Percentiles rank a stretch among this genome's conserved stretches.
Conservation (phyloP, 64 coral and sea anemone genomes). For the Pachyseris speciosa region DNA sequence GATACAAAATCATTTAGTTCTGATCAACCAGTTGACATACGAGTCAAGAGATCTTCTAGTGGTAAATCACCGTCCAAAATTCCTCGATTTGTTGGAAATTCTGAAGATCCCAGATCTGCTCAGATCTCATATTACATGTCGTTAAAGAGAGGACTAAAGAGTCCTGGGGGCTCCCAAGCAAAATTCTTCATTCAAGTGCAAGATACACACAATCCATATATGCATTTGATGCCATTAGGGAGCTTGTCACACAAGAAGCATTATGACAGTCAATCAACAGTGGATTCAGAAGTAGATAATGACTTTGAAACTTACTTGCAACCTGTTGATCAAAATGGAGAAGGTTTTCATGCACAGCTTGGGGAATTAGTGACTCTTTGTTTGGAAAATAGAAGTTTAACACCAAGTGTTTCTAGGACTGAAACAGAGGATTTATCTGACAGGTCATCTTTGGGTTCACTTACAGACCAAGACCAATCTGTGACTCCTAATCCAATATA, state of each 20-base stretch:
- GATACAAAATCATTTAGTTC: slow-evolving; percentile 46
- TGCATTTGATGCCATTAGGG: slow-evolving; percentile 67
- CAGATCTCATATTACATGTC: slow-evolving; percentile 96
- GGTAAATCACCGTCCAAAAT: slow-evolving; percentile 95
- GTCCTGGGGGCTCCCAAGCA: slow-evolving; percentile 62
- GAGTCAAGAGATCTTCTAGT: slow-evolving; percentile 92
- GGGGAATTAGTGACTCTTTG: slow-evolving; percentile 45
- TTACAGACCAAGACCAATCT: not conserved
- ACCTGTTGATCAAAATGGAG: slow-evolving; percentile 25
- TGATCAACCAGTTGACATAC: slow-evolving; percentile 78
- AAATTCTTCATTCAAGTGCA: slow-evolving; percentile 95
- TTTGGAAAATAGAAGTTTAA: not conserved
- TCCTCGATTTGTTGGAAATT: slow-evolving; percentile 84
- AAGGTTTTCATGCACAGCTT: slow-evolving; percentile 21
- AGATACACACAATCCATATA: slow-evolving; percentile 77
- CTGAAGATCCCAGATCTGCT: slow-evolving; percentile 49
- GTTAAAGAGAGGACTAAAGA: slow-evolving; percentile 67
- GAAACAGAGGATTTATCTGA: slow-evolving; percentile 6
- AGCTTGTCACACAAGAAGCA: slow-evolving; percentile 33
- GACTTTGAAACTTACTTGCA: slow-evolving; percentile 18
- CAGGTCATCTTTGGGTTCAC: not conserved
- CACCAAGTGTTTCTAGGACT: slow-evolving; percentile 7
- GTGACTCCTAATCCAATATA: slow-evolving; percentile 16
- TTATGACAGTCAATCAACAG: slow-evolving; percentile 70
- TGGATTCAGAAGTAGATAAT: slow-evolving; percentile 70